Evolutionary conservation across 2,888 invertebrate species (phyloP).

Genomic region (Dinocampus coccinellae): DNA sequence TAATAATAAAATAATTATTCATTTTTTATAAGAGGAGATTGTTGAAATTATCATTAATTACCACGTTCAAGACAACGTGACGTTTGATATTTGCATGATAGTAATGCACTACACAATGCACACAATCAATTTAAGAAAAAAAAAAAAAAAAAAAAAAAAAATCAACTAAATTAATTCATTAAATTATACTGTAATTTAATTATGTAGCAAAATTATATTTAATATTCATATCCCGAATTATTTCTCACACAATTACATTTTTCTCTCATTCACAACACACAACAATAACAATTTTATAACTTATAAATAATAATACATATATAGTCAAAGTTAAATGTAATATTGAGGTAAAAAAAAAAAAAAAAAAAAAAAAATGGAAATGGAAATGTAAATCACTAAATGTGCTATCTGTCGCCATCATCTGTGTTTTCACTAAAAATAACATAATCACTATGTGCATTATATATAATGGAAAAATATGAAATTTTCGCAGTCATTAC

Average conservation of each 20-base stretch:
- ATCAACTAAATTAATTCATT: not conserved
- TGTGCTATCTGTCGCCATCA: slow-evolving; percentile 38
- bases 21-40: slow-evolving; percentile 27
- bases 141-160: not conserved
- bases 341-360: slow-evolving; percentile 14
- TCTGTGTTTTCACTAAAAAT: slow-evolving; percentile 32
- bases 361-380: not conserved
- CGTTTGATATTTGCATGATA: not conserved
- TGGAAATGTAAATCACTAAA: slow-evolving; percentile 28
- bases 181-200: not conserved
- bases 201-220: not conserved
- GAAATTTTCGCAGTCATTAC: not conserved
- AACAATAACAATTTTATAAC: not conserved
- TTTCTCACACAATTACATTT: not conserved
- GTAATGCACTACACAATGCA: slow-evolving; percentile 18
- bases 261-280: not conserved
- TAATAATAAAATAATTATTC: slow-evolving; percentile 36
- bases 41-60: slow-evolving; percentile 24
- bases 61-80: not conserved
- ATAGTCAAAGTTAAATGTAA: slow-evolving; percentile 15
- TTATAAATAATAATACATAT: not conserved
- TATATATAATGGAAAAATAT: not conserved
- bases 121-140: not conserved
- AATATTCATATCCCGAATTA: not conserved
- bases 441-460: slow-evolving; percentile 18